Base-by-base conservation (phyloP, 1,140 invertebrate species). In the Drosophila prosaltans region DNA sequence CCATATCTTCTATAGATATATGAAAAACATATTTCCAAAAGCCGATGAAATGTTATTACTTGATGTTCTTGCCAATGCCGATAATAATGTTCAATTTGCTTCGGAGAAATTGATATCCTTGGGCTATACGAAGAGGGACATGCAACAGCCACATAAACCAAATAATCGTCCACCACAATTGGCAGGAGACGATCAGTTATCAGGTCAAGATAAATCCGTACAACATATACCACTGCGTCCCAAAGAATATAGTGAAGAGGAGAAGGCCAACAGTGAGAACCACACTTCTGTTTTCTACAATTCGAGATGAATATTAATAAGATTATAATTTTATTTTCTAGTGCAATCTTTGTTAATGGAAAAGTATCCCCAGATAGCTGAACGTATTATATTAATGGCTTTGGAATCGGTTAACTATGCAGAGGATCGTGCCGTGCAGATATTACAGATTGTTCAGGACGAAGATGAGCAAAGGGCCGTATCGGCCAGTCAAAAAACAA, bases 1-100 rank as follows among this genome's bases (percentile, higher is more conserved):
- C 2, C 32, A 30, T 36, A 5, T 5, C 16, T 16, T 6, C 32
- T 7, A 36, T 92, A 97, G 97, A 93, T 98, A 98, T 92, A 94
- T 98, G 93, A 98, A 98, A 93, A 97, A 96, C 88, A 94, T 98
- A 78, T 98, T 97, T 92, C 97, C 97, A n/a, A 96, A 97, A 93
- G 96, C 96, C 0, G 97, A 98, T 75, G 97, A 98, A 92, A 97
- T 96, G n/a, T 92, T 97, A 30, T 95, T 98, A 7, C 93, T 98
- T 57, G 97, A 98, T 91, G 94, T 97, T 64, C 92, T 98, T 36
- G 95, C 95, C 65, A 96, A 95, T 91, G 95, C 96, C 76, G 97
- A 98, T 74, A 97, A 97, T 84, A 98, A 97, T 92, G 97, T 97
- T 2, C 96, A 97, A 84, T 96, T 95, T 81, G 96, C 97, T 10